A percentile compares a stretch with the other conserved stretches of the same genome.
phyloP scores from a whole-genome alignment of 2,797 vertebrate species.

The Strix occidentalis region DNA sequence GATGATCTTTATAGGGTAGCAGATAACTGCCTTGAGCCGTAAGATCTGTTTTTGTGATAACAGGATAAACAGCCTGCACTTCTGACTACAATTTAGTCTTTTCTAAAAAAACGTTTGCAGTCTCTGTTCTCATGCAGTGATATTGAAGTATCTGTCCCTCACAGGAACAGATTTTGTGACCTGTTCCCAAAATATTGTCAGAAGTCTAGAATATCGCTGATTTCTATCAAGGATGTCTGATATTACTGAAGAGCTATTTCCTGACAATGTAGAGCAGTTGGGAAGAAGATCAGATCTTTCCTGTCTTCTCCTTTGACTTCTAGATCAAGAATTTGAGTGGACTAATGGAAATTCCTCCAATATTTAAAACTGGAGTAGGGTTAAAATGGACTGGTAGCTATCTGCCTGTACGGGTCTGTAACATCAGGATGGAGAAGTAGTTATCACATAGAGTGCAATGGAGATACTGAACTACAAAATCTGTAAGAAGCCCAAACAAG shows the following conservation, averaged over 20 bases:
- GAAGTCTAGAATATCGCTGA: not conserved
- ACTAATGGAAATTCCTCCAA: not conserved
- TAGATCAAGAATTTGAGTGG: not conserved
- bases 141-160: not conserved
- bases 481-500: not conserved
- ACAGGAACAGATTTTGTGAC: not conserved
- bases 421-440: not conserved
- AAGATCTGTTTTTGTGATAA: not conserved
- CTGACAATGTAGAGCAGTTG: not conserved
- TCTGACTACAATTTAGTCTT: not conserved
- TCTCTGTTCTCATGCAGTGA: not conserved
- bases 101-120: not conserved
- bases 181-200: not conserved
- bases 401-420: not conserved
- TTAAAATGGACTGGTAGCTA: not conserved
- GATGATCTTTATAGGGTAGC: not conserved
- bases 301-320: not conserved
- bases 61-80: not conserved
- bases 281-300: not conserved
- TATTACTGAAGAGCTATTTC: not conserved
- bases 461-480: not conserved
- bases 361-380: not conserved
- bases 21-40: not conserved
- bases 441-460: not conserved
- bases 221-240: not conserved